phyloP scores from a whole-genome alignment of 2,113 vertebrate genomes.

The Gymnobelideus leadbeateri region DNA sequence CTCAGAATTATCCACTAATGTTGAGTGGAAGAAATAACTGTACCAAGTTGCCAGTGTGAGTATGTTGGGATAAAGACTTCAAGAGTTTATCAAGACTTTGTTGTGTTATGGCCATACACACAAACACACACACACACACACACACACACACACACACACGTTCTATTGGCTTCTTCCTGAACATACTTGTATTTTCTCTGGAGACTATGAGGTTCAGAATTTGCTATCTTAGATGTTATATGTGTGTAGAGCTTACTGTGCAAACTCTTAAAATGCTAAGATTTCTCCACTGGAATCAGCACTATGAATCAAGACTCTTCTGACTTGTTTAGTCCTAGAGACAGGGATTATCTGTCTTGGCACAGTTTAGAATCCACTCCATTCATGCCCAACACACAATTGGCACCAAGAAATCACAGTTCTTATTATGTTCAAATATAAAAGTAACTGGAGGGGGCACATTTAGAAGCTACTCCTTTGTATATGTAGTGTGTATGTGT shows the following conservation, averaged over 20 bases:
- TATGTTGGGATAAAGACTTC: background rate
- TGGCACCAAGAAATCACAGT: background rate
- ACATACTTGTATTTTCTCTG: background rate
- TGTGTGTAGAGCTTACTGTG: background rate
- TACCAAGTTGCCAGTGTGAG: background rate
- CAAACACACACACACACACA: background rate
- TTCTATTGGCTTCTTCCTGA: background rate
- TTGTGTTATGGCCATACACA: background rate
- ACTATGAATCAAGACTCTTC: background rate
- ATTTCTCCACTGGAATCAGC: background rate
- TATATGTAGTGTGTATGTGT: background rate
- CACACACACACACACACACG: background rate
- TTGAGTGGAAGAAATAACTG: background rate
- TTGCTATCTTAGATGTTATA: background rate
- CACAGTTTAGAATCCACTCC: background rate
- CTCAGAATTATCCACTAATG: background rate
- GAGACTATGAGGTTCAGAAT: background rate
- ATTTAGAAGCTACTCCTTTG: background rate
- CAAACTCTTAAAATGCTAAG: background rate
- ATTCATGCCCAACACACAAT: background rate
- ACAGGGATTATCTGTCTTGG: background rate
- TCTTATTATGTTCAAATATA: background rate
- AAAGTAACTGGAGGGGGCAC: background rate
- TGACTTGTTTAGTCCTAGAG: background rate
- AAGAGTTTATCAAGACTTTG: background rate